Base-by-base conservation (phyloP, 2,797 vertebrate species). In the Erpetoichthys calabaricus region DNA sequence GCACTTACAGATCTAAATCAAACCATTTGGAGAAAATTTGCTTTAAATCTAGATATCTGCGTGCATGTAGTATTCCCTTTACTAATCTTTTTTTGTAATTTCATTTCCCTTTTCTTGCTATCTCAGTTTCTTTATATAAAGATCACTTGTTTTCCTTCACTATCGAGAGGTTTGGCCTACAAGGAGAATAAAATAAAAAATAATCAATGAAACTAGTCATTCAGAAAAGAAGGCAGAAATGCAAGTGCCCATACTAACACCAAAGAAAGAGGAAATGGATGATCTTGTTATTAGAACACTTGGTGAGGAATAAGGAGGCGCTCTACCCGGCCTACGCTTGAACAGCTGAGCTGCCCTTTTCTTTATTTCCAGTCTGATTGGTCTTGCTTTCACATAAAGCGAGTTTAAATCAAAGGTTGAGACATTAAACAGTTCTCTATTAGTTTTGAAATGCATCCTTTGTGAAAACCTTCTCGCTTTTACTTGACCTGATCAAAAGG, bases 131-230 rank as follows among this genome's bases (percentile, higher is more conserved):
- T 73, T 73, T 70, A 74, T 0, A 42, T 67, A 65, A 64, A 70
- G 25, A 25, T 25, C 25, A 25, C 2, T 70, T 63, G 58, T 63
- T 66, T 59, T 65, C 66, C 69, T 67, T 68, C 65, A 57, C 63
- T 67, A 62, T 64, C 67, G 64, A 74, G 59, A 70, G 70, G 66
- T 57, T 63, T 58, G 61, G 67, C 58, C 41, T 56, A 44, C 43
- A 6, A 51, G 67, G 67, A 68, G 65, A 64, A 72, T 70, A 73
- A 62, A 63, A 68, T 65, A 63, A 71, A 70, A 73, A 62, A 63
- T 65, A 65, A 62, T 69, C 74, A 70, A 71, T 64, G 70, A 69
- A 67, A 62, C 59, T 66, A 69, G 60, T 67, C 70, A 68, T 64
- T 71, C 69, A 70, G 63, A 60, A 56, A 59, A 60, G 4, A 9